A percentile compares a stretch with the other conserved stretches of the same genome.
phyloP scores from a whole-genome alignment of 2,888 invertebrate species.

The Oegoconia quadripuncta region DNA sequence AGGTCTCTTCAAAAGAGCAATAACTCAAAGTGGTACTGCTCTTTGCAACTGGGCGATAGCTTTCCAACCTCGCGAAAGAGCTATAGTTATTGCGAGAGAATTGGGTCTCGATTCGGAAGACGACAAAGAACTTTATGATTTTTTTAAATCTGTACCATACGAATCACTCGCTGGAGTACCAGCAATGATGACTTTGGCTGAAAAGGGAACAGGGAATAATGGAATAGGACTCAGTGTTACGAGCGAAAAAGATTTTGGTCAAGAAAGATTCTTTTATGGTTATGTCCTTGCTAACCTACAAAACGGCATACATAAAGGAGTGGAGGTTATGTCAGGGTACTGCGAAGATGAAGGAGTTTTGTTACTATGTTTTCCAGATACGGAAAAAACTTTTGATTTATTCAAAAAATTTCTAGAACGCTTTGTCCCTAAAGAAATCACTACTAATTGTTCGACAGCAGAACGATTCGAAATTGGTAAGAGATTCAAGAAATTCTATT shows the following conservation, averaged over 20 bases:
- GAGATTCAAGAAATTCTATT: conserved; percentile 38
- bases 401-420: conserved; percentile 37
- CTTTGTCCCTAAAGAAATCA: conserved; percentile 39
- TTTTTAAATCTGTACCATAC: conserved; percentile 31
- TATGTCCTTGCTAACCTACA: conserved; percentile 44
- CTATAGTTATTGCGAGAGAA: conserved; percentile 33
- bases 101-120: conserved; percentile 36
- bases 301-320: conserved; percentile 65
- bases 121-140: conserved; percentile 29
- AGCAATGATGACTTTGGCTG: conserved; percentile 25
- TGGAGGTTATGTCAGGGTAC: conserved; percentile 84
- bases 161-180: conserved; percentile 20
- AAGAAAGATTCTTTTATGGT: conserved; percentile 40
- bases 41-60: conserved; percentile 76
- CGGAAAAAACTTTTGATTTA: not conserved
- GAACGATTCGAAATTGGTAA: conserved; percentile 41
- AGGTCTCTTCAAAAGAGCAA: conserved; percentile 59
- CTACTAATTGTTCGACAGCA: conserved; percentile 27
- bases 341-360: conserved; percentile 83
- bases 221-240: conserved; percentile 17
- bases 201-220: conserved; percentile 14
- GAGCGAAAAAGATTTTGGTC: conserved; percentile 36
- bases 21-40: conserved; percentile 83
- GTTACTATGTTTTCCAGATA: conserved; percentile 2
- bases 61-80: conserved; percentile 63